Conservation (phyloP, 1,140 invertebrate genomes). For the Lepidurus arcticus region DNA sequence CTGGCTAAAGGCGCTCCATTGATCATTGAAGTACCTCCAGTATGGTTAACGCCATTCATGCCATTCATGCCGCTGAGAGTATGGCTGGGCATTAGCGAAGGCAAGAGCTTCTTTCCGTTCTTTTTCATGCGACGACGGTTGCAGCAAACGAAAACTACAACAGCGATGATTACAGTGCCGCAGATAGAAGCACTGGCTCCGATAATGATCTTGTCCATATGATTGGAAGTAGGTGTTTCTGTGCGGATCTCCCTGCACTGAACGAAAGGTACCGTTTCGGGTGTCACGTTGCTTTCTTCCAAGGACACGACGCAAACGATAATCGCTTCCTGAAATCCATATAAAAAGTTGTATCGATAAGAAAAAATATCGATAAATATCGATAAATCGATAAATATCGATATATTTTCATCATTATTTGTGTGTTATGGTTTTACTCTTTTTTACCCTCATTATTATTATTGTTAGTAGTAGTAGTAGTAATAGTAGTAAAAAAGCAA, state of each 20-base stretch:
- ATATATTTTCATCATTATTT: no score
- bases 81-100: conserved; percentile 35
- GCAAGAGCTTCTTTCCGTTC: conserved; percentile 39
- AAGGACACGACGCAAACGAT: conserved; percentile 85
- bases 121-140: conserved; percentile 58
- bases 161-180: conserved; percentile 79
- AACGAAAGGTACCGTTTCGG: conserved; percentile 72
- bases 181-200: conserved; percentile 87
- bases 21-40: conserved; percentile 32
- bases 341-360: neutral
- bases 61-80: neutral
- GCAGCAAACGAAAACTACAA: conserved; percentile 76
- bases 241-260: conserved; percentile 85
- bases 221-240: conserved; percentile 49
- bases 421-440: no score
- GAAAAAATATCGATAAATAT: neutral
- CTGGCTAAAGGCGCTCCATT: conserved; percentile 31
- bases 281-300: conserved; percentile 76
- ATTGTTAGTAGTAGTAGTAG: neutral
- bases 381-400: no score
- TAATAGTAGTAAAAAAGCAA: neutral
- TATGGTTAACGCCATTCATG: conserved; percentile 19
- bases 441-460: neutral
- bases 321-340: conserved; percentile 69
- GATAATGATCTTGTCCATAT: conserved; percentile 92